Percentiles rank a stretch among this genome's conserved stretches.
Conservation (phyloP, 2,797 vertebrate genomes). For the Pristis pectinata region DNA sequence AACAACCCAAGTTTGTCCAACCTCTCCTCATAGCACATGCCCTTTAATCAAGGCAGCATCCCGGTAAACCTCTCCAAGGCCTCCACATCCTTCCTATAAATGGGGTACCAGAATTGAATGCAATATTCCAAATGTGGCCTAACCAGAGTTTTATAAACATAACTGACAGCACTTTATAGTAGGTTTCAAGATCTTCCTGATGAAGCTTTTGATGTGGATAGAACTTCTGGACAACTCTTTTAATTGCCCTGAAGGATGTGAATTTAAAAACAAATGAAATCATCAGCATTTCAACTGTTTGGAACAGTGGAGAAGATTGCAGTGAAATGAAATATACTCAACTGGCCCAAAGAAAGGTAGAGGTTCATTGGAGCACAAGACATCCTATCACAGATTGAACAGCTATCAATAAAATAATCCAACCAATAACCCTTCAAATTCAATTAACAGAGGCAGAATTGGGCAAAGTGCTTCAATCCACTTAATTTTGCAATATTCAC, state of each 20-base stretch:
- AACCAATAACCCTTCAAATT: not conserved
- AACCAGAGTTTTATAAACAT: not conserved
- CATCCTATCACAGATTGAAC: not conserved
- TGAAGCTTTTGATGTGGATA: too few species aligned
- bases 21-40: too few species aligned
- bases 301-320: not conserved
- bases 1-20: too few species aligned
- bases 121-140: too few species aligned
- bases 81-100: too few species aligned
- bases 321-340: not conserved
- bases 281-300: not conserved
- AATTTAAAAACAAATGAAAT: not conserved
- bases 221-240: not conserved
- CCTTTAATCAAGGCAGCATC: too few species aligned
- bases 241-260: not conserved
- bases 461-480: not conserved
- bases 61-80: too few species aligned
- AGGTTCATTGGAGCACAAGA: not conserved
- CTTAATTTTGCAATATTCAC: not conserved
- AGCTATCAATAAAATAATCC: not conserved
- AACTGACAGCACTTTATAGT: not conserved
- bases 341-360: not conserved
- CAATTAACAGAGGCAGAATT: not conserved
- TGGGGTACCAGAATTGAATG: too few species aligned
- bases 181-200: not conserved